These are phyloP conservation scores for Iphiclides podalirius DNA, from an alignment of 2,888 invertebrate species.

Conservation along the genomic window DNA sequence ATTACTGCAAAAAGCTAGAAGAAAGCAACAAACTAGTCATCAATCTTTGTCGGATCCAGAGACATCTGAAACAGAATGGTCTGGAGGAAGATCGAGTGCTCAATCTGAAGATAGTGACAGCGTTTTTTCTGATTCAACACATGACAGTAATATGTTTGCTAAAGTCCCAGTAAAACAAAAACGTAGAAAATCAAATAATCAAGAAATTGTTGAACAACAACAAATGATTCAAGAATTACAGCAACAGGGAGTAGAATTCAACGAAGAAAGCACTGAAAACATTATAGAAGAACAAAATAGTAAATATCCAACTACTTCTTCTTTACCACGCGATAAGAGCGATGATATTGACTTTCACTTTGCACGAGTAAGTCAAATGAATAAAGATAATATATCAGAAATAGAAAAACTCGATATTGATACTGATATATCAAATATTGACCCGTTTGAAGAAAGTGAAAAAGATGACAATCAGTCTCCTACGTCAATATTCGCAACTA, in stretches of 20 bases:
- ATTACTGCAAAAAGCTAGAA: slow-evolving; percentile 90
- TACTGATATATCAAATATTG: slow-evolving; percentile 80
- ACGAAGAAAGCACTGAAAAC: slow-evolving; percentile 52
- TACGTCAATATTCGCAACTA: slow-evolving; percentile 85
- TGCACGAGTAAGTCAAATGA: slow-evolving; percentile 76
- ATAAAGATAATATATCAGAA: slow-evolving; percentile 70
- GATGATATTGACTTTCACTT: slow-evolving; percentile 77
- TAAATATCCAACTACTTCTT: slow-evolving; percentile 40
- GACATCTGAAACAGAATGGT: slow-evolving; percentile 86
- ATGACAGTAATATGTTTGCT: slow-evolving; percentile 82
- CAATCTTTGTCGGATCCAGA: slow-evolving; percentile 88
- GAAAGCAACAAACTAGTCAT: slow-evolving; percentile 80
- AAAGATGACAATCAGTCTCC: slow-evolving; percentile 82
- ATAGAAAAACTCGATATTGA: slow-evolving; percentile 79
- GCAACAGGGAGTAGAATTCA: slow-evolving; percentile 63
- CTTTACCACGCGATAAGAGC: slow-evolving; percentile 68
- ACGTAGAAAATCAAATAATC: slow-evolving; percentile 69
- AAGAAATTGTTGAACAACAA: slow-evolving; percentile 74
- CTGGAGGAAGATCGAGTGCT: slow-evolving; percentile 82
- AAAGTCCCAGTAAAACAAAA: slow-evolving; percentile 78
- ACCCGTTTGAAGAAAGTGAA: slow-evolving; percentile 80
- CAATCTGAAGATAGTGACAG: slow-evolving; percentile 89
- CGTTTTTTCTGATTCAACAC: slow-evolving; percentile 84
- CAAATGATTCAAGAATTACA: slow-evolving; percentile 72
- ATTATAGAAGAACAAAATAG: slow-evolving; percentile 66